Conservation (phyloP, 1,140 invertebrate genomes). For the Drosophila elegans region DNA sequence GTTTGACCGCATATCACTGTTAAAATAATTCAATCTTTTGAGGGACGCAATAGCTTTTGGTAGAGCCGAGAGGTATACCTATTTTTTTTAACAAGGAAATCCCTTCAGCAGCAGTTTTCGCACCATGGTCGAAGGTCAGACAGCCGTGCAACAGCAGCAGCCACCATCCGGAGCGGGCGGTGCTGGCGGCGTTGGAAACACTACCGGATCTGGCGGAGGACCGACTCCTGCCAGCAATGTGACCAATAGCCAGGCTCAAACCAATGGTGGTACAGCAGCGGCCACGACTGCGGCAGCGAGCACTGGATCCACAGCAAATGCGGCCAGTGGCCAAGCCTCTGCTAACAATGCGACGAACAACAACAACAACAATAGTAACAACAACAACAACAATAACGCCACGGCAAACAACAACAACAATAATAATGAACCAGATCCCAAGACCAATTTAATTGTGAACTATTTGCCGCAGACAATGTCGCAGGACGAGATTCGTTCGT, state of each 20-base stretch:
- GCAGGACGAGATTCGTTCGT: conserved; percentile 98
- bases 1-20: not conserved
- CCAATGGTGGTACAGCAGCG: conserved; percentile 65
- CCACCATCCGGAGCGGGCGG: conserved; percentile 27
- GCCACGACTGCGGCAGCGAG: conserved; percentile 17
- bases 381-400: conserved; percentile 56
- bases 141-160: conserved; percentile 65
- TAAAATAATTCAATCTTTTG: not conserved
- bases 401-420: conserved; percentile 44
- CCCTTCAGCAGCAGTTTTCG: conserved; percentile 24
- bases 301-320: conserved; percentile 30
- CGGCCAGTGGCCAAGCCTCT: conserved; percentile 19
- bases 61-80: not conserved
- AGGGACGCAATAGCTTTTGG: not conserved
- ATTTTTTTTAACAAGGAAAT: conserved; percentile 1
- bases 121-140: conserved; percentile 75
- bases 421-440: conserved; percentile 90
- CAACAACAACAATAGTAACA: conserved; percentile 86
- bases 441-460: conserved; percentile 99
- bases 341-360: conserved; percentile 73
- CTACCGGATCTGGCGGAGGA: conserved; percentile 24
- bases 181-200: conserved; percentile 27
- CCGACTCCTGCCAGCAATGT: conserved; percentile 37
- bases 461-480: conserved; percentile 99
- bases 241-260: conserved; percentile 66